Percentiles rank a stretch among this genome's conserved stretches.
Conservation (phyloP, 2,113 vertebrate genomes). For the Anhinga rufa region DNA sequence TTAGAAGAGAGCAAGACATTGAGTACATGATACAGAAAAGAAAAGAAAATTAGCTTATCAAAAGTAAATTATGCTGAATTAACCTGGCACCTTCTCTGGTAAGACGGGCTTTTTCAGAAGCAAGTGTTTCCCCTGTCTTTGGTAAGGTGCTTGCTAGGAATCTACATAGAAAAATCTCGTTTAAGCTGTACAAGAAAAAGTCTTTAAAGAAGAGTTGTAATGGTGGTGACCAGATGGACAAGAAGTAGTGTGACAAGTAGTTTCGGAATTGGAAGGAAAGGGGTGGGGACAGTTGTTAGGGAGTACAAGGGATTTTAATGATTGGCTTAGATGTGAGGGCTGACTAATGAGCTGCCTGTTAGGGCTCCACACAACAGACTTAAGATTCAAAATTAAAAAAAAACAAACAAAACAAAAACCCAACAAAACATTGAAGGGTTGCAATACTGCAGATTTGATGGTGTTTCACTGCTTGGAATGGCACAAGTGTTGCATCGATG, state of each 20-base stretch:
- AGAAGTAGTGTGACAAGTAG: neutral
- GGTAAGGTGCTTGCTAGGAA: neutral
- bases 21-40: neutral
- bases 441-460: neutral
- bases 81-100: neutral
- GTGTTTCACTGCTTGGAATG: neutral
- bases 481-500: neutral
- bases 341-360: neutral
- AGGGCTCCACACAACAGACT: neutral
- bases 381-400: neutral
- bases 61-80: neutral
- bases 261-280: neutral
- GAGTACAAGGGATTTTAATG: neutral
- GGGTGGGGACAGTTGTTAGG: neutral
- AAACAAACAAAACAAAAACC: neutral
- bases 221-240: neutral
- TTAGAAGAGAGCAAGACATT: neutral
- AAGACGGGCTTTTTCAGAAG: neutral
- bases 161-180: accelerated
- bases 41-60: neutral
- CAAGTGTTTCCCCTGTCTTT: neutral
- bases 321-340: neutral
- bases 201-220: neutral
- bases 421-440: neutral
- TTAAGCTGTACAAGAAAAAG: neutral